phyloP scores from a whole-genome alignment of 2,113 vertebrate genomes.

The Leptosomus discolor region DNA sequence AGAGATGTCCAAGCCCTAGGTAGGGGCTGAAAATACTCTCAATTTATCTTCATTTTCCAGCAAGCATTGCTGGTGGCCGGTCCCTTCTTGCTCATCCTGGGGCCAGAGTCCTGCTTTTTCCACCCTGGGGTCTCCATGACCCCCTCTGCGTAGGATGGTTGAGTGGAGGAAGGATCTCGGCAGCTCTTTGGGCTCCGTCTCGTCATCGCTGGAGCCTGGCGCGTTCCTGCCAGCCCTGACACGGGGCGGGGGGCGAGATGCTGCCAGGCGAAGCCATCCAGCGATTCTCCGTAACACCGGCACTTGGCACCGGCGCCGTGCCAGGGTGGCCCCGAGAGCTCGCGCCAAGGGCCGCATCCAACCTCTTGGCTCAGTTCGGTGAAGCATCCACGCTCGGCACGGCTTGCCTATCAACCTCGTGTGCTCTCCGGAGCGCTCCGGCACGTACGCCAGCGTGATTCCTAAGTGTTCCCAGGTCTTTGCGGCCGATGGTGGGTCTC shows the following conservation, averaged over 20 bases:
- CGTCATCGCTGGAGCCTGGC: not conserved
- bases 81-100: not conserved
- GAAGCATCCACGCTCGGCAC: no score
- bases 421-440: no score
- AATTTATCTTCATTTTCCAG: not conserved
- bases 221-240: not conserved
- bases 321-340: no score
- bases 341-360: no score
- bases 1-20: not conserved
- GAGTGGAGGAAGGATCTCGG: not conserved
- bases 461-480: no score
- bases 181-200: not conserved
- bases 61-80: not conserved
- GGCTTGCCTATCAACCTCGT: no score
- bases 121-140: not conserved
- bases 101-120: not conserved
- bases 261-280: not conserved
- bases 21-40: not conserved
- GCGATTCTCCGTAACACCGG: not conserved
- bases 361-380: no score
- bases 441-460: no score
- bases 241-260: no score
- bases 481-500: no score
- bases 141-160: not conserved
- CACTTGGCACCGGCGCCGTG: not conserved